Base-by-base conservation (phyloP, 2,888 invertebrate species). In the Neoascia interrupta region DNA sequence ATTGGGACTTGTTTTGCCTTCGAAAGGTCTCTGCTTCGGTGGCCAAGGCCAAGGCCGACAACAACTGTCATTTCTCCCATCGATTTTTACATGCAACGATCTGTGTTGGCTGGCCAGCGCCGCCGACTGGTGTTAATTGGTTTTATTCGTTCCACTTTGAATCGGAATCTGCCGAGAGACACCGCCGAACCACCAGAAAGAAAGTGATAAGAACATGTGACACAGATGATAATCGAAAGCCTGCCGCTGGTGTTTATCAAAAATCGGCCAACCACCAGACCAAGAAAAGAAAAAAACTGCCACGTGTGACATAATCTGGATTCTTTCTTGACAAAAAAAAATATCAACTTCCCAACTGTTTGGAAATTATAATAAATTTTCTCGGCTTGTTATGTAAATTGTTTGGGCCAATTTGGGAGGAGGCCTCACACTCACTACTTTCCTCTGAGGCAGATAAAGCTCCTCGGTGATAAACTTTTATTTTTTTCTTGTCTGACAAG, bases 21-120 rank as follows among this genome's bases (percentile, higher is more conserved):
- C 36, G 21, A 23, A 1, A 6, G 21, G 6, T 16, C 6, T 6
- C 6, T 26, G 16, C 5, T 23, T n/a, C 28, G 36, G 23, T 41
- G 21, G 21, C 31, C 66, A 73, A 73, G 66, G 73, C 58, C 73
- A 73, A 73, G 61, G 66, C 45, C 51, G 49, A 13, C 8, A 15
- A 63, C 16, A 37, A 36, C 21, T 61, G 15, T 39, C n/a, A 18
- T n/a, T 6, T 15, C 2, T 41, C n/a, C 16, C 45, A 31, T 54
- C 23, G 39, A 51, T 61, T 54, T n/a, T 37, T 31, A 16, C 18
- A 18, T 18, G n/a, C n/a, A n/a, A n/a, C n/a, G n/a, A n/a, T n/a
- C n/a, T n/a, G n/a, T n/a, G n/a, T n/a, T n/a, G n/a, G n/a, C n/a
- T n/a, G n/a, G n/a, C n/a, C n/a, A n/a, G n/a, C n/a, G n/a, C n/a